phyloP scores from a whole-genome alignment of 2,888 invertebrate genomes.

The Chelonus formosanus region DNA sequence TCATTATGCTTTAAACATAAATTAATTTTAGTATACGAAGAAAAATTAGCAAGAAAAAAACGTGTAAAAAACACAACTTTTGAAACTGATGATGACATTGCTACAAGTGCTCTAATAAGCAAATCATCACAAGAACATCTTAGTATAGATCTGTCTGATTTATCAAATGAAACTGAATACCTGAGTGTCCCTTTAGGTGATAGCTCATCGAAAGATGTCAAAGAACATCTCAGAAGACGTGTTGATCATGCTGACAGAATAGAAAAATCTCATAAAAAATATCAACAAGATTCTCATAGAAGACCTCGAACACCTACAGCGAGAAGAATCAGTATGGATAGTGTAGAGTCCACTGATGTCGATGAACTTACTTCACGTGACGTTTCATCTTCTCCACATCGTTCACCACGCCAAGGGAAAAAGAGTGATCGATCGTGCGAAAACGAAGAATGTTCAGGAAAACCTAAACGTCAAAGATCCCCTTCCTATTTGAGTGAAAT shows the following conservation, averaged over 20 bases:
- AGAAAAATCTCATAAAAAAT: not conserved
- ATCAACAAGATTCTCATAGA: too few relatives aligned
- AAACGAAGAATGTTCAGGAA: conserved; percentile 3
- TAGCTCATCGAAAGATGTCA: not conserved
- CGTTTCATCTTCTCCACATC: too few relatives aligned
- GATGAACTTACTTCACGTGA: too few relatives aligned
- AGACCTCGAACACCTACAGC: too few relatives aligned
- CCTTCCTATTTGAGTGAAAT: not conserved
- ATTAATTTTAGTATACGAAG: not conserved
- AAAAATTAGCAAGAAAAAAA: conserved; percentile 7
- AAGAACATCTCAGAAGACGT: conserved; percentile 3
- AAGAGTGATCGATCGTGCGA: not conserved
- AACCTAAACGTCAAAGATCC: not conserved
- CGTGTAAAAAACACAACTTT: too few relatives aligned
- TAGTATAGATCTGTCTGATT: not conserved
- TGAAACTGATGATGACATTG: too few relatives aligned
- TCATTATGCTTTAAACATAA: too few relatives aligned
- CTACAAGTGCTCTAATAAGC: too few relatives aligned
- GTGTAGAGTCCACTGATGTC: too few relatives aligned
- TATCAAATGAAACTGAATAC: conserved; percentile 16
- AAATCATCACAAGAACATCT: not conserved
- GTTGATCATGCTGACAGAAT: not conserved
- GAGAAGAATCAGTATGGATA: too few relatives aligned
- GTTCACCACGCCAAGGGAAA: not conserved
- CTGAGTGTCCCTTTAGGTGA: conserved; percentile 16